A percentile compares a stretch with the other conserved stretches of the same genome.
Evolutionary conservation across 2,797 vertebrate species (phyloP).

Genomic region (Hemitrygon akajei): DNA sequence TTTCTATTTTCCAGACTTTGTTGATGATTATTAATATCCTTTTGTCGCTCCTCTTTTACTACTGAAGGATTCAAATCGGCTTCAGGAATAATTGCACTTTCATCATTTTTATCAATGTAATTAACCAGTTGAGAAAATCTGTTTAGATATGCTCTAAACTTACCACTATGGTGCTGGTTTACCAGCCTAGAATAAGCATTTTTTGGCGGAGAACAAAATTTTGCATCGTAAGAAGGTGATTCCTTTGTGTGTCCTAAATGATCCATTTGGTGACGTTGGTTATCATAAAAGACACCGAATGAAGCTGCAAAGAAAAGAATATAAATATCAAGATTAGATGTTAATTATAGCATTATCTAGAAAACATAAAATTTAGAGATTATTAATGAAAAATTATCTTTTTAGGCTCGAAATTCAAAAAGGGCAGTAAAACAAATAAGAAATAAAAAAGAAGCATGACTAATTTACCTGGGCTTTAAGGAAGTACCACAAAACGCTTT

Average conservation of each 20-base stretch:
- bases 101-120: conserved; percentile 17
- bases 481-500: background rate
- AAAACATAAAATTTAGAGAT: background rate
- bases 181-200: conserved; percentile 71
- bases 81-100: background rate
- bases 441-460: background rate
- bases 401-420: background rate
- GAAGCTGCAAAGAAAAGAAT: conserved; percentile 19
- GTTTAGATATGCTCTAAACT: conserved; percentile 66
- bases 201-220: conserved; percentile 62
- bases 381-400: background rate
- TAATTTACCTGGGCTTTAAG: background rate
- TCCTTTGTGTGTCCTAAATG: conserved; percentile 52
- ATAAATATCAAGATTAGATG: background rate
- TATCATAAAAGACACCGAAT: background rate
- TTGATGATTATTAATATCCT: conserved; percentile 9
- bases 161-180: conserved; percentile 70
- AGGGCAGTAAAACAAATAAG: background rate
- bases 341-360: background rate
- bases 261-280: conserved; percentile 57
- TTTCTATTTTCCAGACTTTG: conserved; percentile 3
- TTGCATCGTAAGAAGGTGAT: conserved; percentile 50
- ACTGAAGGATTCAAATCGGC: background rate
- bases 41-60: background rate
- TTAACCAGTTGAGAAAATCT: conserved; percentile 59